Percentiles rank a stretch among this genome's conserved stretches.
Evolutionary conservation across 2,113 vertebrate genomes (phyloP).

Genomic region (Ceyx melanurus): DNA sequence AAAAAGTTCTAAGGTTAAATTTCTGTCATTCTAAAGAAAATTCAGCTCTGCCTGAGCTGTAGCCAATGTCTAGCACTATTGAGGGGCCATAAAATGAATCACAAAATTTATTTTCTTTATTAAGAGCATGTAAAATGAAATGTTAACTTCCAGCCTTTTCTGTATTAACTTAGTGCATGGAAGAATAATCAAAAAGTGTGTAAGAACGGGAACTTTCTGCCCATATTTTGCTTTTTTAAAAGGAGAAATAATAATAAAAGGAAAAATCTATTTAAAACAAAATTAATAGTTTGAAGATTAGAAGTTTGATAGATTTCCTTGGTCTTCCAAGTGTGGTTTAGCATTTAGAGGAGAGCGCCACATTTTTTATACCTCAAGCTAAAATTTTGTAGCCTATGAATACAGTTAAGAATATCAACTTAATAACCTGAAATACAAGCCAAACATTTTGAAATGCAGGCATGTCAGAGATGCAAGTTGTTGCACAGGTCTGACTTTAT

Average conservation of each 20-base stretch:
- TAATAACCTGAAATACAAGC: neutral
- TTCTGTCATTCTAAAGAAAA: neutral
- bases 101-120: conserved; percentile 13
- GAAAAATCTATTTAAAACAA: neutral
- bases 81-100: neutral
- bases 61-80: neutral
- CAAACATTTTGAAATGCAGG: neutral
- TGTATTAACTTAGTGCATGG: neutral
- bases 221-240: neutral
- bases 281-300: neutral
- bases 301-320: neutral
- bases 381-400: neutral
- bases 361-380: neutral
- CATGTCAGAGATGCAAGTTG: neutral
- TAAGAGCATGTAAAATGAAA: conserved; percentile 34
- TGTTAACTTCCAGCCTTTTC: conserved; percentile 6
- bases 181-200: neutral
- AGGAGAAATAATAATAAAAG: neutral
- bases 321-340: neutral
- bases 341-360: neutral
- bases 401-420: neutral
- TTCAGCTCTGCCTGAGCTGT: neutral
- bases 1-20: neutral
- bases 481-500: neutral
- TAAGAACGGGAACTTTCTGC: neutral